Evolutionary conservation across 1,140 invertebrate genomes (phyloP).

Genomic region (Muscidifurax raptorellus): DNA sequence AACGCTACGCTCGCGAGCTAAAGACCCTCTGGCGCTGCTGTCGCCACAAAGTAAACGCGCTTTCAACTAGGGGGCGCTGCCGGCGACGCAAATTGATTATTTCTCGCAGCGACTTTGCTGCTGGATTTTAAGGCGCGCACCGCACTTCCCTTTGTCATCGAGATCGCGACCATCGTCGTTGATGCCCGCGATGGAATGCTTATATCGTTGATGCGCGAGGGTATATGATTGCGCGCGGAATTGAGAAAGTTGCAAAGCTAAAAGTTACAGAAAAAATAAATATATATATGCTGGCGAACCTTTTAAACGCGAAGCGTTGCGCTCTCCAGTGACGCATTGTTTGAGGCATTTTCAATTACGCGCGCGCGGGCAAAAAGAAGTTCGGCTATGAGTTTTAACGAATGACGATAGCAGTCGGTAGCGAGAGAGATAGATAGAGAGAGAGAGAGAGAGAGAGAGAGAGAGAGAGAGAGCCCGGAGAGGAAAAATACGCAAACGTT

Average conservation of each 20-base stretch:
- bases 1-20: not conserved
- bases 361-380: not conserved
- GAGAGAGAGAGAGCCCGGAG: not conserved
- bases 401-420: slow-evolving; percentile 4
- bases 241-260: not conserved
- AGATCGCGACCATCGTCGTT: too few species aligned
- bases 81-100: not conserved
- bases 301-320: not conserved
- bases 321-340: slow-evolving; percentile 26
- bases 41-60: not conserved
- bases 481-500: slow-evolving; percentile 24
- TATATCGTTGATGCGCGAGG: not conserved
- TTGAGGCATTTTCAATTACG: slow-evolving; percentile 38
- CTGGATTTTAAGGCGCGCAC: too few species aligned
- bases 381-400: slow-evolving; percentile 29
- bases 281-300: not conserved
- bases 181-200: too few species aligned
- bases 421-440: not conserved
- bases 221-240: not conserved
- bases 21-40: not conserved
- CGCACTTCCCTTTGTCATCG: too few species aligned
- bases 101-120: not conserved
- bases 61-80: not conserved
- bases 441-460: not conserved
- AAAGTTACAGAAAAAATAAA: not conserved